Evolutionary conservation across 2,113 vertebrate genomes (phyloP), one percentile per base, ranked within the genome.

Genomic region (Meleagris gallopavo): DNA sequence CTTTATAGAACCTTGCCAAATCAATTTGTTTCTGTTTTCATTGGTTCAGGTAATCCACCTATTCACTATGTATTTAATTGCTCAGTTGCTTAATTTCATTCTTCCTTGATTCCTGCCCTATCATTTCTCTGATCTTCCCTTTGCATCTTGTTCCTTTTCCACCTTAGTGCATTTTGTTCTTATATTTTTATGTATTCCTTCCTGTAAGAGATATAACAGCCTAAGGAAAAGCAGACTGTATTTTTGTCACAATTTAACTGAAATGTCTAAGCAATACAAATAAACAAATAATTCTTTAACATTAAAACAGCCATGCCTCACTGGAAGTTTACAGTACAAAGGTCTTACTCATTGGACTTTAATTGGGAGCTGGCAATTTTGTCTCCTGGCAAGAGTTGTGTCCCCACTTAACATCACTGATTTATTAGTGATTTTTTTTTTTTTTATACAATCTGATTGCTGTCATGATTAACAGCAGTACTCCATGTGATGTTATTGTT

Each of bases 331-430:
- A 27, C 43, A 77, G 48, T n/a, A 77, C 20, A 19, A 46, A 41
- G 36, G 83, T 75, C 79, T 55, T 89, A 43, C 58, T 92, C 50
- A 43, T 93, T 79, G 43, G 48, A 13, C 17, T 46, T 90, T 94
- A 95, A 94, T 30, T 93, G 65, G 87, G 27, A 58, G 46, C 88
- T 93, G 32, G 41, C 78, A 55, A 43, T 41, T 83, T 46, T 13
- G 71, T 79, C n/a, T 93, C 16, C 52, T 71, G 64, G 83, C 58
- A 45, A 89, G 94, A 95, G 88, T 18, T 97, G 85, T 83, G 75
- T 80, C 96, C 95, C 93, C 97, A 90, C 95, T 97, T 97, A 97
- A 96, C 95, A 90, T 91, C 96, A 95, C 93, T 96, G 96, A 97
- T 97, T 97, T 97, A 96, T 97, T 95, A 91, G 96, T 91, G 10